Conservation (phyloP, 2,113 vertebrate genomes). For the Romanogobio albipinnatus region DNA sequence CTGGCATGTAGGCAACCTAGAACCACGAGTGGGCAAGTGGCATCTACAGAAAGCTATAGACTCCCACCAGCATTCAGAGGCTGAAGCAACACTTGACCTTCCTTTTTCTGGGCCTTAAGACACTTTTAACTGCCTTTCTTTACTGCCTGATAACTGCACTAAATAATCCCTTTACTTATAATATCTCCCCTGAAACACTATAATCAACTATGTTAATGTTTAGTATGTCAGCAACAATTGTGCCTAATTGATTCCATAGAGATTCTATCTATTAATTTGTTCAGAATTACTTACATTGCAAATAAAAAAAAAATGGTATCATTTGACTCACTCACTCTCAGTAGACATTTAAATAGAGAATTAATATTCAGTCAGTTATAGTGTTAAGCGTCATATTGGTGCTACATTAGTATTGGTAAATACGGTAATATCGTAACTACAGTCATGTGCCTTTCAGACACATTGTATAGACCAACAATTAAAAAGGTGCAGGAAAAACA, state of each 20-base stretch:
- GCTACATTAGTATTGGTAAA: not conserved
- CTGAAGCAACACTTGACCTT: not conserved
- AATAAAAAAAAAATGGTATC: not conserved
- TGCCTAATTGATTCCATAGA: not conserved
- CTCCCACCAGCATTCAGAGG: not conserved
- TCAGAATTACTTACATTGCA: not conserved
- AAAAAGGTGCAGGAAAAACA: not conserved
- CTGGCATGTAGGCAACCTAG: slow-evolving; percentile 24
- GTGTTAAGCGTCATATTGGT: not conserved
- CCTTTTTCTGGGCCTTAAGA: not conserved
- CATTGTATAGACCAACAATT: not conserved
- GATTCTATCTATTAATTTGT: not conserved
- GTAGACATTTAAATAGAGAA: not conserved
- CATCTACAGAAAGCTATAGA: slow-evolving; percentile 23
- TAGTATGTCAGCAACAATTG: not conserved
- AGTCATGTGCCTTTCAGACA: not conserved
- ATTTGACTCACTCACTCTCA: not conserved
- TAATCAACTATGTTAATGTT: not conserved
- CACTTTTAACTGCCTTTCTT: not conserved
- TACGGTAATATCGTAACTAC: not conserved
- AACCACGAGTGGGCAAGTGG: slow-evolving; percentile 37
- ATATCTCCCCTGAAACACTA: not conserved
- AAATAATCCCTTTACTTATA: not conserved
- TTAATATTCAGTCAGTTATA: not conserved
- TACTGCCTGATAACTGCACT: not conserved